Evolutionary conservation across 2,888 invertebrate genomes (phyloP).

Genomic region (Apoda limacodes): DNA sequence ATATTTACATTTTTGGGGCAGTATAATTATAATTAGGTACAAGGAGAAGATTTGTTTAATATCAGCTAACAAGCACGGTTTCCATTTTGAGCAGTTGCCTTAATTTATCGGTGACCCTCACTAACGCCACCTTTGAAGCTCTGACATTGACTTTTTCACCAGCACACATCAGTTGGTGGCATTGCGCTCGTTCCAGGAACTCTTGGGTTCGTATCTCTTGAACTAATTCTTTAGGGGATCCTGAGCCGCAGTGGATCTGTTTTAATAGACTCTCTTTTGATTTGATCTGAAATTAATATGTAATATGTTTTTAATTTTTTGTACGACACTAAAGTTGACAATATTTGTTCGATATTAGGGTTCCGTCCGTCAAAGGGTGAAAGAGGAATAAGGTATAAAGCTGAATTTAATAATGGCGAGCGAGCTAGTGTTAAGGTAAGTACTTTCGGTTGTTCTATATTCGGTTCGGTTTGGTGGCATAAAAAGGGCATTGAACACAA

Average conservation of each 20-base stretch:
- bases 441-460: no score
- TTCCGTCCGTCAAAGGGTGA: no score
- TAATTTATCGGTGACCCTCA: slow-evolving; percentile 87
- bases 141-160: slow-evolving; percentile 85
- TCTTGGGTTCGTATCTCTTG: slow-evolving; percentile 83
- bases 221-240: slow-evolving; percentile 60
- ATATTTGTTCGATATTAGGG: no score
- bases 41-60: slow-evolving; percentile 32
- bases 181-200: slow-evolving; percentile 83
- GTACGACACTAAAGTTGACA: no score
- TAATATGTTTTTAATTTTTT: no score
- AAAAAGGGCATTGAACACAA: no score
- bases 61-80: slow-evolving; percentile 77
- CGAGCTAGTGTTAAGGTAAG: no score
- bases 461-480: no score
- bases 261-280: slow-evolving; percentile 83
- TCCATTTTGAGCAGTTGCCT: slow-evolving; percentile 85
- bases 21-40: slow-evolving; percentile 8
- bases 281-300: slow-evolving; percentile 84
- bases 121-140: slow-evolving; percentile 83
- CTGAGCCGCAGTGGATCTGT: slow-evolving; percentile 75
- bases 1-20: slow-evolving; percentile 6
- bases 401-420: no score
- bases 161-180: slow-evolving; percentile 81
- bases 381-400: no score